Evolutionary conservation across 30 jellyfish, hydroid and myxozoan species (phyloP).

Genomic region (Aurelia aurita): DNA sequence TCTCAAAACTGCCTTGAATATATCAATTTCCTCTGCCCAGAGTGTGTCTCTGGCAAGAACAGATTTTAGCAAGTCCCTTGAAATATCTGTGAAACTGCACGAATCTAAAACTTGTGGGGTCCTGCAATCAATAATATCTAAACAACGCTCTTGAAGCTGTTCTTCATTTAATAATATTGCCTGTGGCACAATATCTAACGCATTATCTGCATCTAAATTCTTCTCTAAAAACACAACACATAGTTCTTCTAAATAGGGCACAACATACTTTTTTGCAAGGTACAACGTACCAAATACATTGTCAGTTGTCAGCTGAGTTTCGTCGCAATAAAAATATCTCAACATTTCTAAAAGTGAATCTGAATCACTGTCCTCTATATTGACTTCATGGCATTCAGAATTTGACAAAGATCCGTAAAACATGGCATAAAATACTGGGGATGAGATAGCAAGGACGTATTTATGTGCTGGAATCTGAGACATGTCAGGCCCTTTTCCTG

Average conservation of each 20-base stretch:
- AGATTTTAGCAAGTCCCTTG: conserved; percentile 45
- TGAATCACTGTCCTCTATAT: conserved; percentile 64
- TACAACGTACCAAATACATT: conserved; percentile 78
- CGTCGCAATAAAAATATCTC: conserved; percentile 75
- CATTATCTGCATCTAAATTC: conserved; percentile 81
- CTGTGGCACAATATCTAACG: conserved; percentile 72
- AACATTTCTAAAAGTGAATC: conserved; percentile 70
- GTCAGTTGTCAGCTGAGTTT: conserved; percentile 55
- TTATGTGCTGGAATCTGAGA: conserved; percentile 68
- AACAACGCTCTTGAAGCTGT: conserved; percentile 69
- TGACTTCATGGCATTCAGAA: conserved; percentile 38
- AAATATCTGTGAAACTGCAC: conserved; percentile 62
- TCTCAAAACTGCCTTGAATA: conserved; percentile 66
- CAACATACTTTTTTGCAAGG: conserved; percentile 75
- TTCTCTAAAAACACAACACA: conserved; percentile 71
- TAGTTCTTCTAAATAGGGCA: conserved; percentile 61
- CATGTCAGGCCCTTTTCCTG: conserved; percentile 47
- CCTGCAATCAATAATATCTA: conserved; percentile 76
- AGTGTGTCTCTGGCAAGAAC: conserved; percentile 77
- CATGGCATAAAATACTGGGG: conserved; percentile 83
- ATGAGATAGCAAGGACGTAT: conserved; percentile 65
- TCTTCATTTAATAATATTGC: conserved; percentile 67
- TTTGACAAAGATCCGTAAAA: conserved; percentile 67
- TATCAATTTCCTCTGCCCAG: conserved; percentile 81
- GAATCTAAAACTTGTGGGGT: conserved; percentile 77